These are phyloP conservation scores for Mellivora capensis DNA, from an alignment of 2,113 vertebrate species.

Conservation along the genomic window DNA sequence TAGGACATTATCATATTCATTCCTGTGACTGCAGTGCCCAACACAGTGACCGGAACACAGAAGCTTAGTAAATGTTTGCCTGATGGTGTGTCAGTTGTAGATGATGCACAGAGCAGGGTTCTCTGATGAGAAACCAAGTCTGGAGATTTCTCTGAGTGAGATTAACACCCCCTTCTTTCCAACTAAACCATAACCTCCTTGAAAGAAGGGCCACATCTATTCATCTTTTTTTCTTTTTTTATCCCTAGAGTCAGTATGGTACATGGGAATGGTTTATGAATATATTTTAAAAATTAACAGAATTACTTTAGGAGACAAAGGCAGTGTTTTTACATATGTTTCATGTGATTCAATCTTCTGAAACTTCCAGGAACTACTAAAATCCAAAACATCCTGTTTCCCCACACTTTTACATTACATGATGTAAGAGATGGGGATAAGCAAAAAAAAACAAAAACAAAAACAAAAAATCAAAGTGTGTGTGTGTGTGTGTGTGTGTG, in stretches of 20 bases:
- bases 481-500: not conserved
- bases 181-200: not conserved
- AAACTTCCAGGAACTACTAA: not conserved
- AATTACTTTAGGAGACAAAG: not conserved
- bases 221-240: not conserved
- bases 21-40: not conserved
- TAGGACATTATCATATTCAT: not conserved
- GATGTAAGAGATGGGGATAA: not conserved
- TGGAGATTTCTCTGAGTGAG: not conserved
- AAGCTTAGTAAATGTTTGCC: not conserved
- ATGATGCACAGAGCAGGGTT: not conserved
- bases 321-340: not conserved
- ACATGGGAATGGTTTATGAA: not conserved
- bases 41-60: not conserved
- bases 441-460: not conserved
- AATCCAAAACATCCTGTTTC: not conserved
- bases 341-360: not conserved
- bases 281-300: not conserved
- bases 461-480: not conserved
- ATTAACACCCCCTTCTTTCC: not conserved
- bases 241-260: not conserved
- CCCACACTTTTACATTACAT: not conserved
- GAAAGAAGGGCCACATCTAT: not conserved
- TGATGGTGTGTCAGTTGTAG: not conserved
- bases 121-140: not conserved